Evolutionary conservation across 23 tunicate genomes (phyloP).

Genomic region (Halocynthia roretzi): DNA sequence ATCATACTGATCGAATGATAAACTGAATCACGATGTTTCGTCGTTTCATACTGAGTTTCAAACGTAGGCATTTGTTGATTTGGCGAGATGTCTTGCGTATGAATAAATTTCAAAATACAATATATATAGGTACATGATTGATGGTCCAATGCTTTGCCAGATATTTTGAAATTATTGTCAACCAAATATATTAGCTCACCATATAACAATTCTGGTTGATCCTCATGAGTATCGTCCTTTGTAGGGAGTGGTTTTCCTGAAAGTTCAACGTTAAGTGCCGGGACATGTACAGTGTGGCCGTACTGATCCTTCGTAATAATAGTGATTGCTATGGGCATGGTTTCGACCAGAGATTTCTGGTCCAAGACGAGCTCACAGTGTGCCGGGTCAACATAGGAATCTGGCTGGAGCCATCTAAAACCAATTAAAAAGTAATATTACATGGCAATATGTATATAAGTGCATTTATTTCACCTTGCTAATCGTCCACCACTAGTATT

Average conservation of each 20-base stretch:
- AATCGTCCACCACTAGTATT: conserved; percentile 67
- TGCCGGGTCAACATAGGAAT: conserved; percentile 60
- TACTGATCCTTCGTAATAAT: conserved; percentile 62
- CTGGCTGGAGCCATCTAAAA: conserved; percentile 66
- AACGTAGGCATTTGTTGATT: conserved; percentile 19
- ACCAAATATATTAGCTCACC: no score
- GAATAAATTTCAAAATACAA: not conserved
- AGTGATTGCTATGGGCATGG: conserved; percentile 46
- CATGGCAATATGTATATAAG: no score
- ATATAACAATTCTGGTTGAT: no score
- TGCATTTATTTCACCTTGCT: conserved; percentile 39
- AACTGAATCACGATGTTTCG: conserved; percentile 29
- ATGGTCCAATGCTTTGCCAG: no score
- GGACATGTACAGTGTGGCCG: conserved; percentile 52
- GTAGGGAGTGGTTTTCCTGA: not conserved
- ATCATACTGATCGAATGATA: conserved; percentile 69
- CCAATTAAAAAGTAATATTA: not conserved
- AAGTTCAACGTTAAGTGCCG: conserved; percentile 58
- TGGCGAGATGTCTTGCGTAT: conserved; percentile 1
- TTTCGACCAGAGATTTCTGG: conserved; percentile 39
- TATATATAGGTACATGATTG: not conserved
- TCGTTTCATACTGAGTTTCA: conserved; percentile 34
- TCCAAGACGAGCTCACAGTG: conserved; percentile 43
- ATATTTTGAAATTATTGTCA: no score
- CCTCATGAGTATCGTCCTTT: no score